Evolutionary conservation across 1,140 invertebrate genomes (phyloP).

Genomic region (Lamellibrachia luymesi): DNA sequence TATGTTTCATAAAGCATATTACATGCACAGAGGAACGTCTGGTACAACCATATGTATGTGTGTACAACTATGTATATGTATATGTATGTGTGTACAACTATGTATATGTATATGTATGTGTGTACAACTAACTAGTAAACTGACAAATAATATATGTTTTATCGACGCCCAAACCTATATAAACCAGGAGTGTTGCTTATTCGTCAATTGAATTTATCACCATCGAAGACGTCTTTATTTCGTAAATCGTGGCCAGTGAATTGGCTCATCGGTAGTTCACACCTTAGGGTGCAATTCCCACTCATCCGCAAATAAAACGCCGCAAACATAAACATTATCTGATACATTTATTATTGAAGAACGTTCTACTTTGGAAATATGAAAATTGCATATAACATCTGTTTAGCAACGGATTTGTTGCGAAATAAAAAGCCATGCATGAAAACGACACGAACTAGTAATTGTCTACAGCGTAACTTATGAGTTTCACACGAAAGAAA

Average conservation of each 20-base stretch:
- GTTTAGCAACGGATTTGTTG: no score
- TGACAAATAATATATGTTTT: background rate
- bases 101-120: no score
- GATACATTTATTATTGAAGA: no score
- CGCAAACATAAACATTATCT: background rate
- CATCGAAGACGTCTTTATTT: background rate
- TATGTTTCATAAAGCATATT: background rate
- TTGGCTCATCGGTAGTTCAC: background rate
- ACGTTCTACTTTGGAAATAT: no score
- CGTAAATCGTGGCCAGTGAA: background rate
- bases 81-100: no score
- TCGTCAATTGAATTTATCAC: no score
- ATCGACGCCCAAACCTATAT: no score
- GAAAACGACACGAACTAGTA: no score
- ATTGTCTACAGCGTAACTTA: background rate
- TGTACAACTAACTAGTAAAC: background rate
- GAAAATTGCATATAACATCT: no score
- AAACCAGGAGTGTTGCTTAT: background rate
- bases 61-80: background rate
- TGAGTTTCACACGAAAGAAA: background rate
- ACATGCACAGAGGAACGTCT: no score
- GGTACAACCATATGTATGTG: no score
- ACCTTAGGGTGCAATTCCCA: background rate
- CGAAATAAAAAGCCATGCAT: no score
- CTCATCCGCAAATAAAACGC: background rate